Percentiles rank a stretch among this genome's conserved stretches.
Evolutionary conservation across 2,113 vertebrate species (phyloP).

Genomic region (Protomyctophum bolini): DNA sequence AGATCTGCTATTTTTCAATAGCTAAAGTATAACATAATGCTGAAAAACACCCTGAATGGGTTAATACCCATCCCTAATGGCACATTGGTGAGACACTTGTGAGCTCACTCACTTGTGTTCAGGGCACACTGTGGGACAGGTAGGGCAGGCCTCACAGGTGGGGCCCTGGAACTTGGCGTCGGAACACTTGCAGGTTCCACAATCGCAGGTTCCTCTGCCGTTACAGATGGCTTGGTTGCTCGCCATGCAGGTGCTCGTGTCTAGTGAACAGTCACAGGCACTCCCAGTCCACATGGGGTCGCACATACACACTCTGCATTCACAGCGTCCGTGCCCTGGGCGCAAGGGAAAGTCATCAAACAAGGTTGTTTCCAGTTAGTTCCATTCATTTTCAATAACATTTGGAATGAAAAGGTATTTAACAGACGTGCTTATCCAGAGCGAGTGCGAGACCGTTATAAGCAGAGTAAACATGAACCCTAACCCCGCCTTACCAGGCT

Average conservation of each 20-base stretch:
- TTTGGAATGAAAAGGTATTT: no score
- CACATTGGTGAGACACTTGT: background rate
- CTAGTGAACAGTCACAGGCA: constrained; percentile 92
- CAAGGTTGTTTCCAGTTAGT: background rate
- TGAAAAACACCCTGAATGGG: no score
- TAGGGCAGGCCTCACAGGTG: constrained; percentile 93
- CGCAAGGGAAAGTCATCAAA: constrained; percentile 5
- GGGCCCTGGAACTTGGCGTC: constrained; percentile 94
- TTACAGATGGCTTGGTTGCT: constrained; percentile 92
- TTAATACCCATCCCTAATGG: background rate
- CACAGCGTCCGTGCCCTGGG: constrained; percentile 90
- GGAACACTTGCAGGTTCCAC: constrained; percentile 90
- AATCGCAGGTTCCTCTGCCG: constrained; percentile 89
- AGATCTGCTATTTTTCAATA: no score
- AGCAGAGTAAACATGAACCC: no score
- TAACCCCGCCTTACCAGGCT: no score
- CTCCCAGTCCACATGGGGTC: constrained; percentile 91
- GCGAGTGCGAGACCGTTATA: no score
- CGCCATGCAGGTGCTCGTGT: constrained; percentile 84
- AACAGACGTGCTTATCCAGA: no score
- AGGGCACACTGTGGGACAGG: constrained; percentile 90
- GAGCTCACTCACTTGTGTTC: constrained; percentile 88
- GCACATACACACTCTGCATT: constrained; percentile 90
- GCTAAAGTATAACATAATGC: no score
- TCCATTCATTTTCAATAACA: no score